Evolutionary conservation across 2,113 vertebrate genomes (phyloP), one percentile per base, ranked within the genome.

Genomic region (Etheostoma spectabile): DNA sequence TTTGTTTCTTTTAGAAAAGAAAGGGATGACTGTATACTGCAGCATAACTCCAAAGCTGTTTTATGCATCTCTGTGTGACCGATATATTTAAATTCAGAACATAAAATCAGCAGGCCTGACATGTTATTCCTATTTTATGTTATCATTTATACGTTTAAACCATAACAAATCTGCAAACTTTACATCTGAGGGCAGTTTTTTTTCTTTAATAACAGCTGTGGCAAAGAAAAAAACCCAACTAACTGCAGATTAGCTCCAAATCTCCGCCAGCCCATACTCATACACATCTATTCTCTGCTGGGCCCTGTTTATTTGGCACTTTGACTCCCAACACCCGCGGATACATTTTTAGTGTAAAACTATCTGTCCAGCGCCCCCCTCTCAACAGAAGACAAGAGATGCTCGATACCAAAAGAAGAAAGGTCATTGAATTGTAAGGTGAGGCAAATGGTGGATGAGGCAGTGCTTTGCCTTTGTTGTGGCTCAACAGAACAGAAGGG

Each of bases 341-440:
- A 88, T 91, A 72, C 74, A 63, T 83, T 90, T 90, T 87, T 55
- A 48, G 74, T 83, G 71, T 77, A 55, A 85, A 87, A 87, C 49
- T 21, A 82, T 77, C 83, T 90, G 86, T 87, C 77, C 84, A 1
- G 30, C 63, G 49, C 38, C 51, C 12, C 42, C 27, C 30, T 72
- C 79, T 84, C 81, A 66, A 69, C 67, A 77, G 74, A 78, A 76
- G 74, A 68, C 53, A 16, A 16, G 77, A 46, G 79, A 67, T 21
- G 65, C 52, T 84, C 0, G 2, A 76, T 86, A 79, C 77, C 66
- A 88, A 80, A 87, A 74, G 70, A 73, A 55, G 61, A 79, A 71
- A 83, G 79, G 74, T 85, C 57, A 71, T 11, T 72, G 84, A 80
- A 63, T 87, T n/a, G 78, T 33, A 78, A 75, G 80, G 57, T 35